Base-by-base conservation (phyloP, 2,797 vertebrate species). In the Sylvilagus floridanus region DNA sequence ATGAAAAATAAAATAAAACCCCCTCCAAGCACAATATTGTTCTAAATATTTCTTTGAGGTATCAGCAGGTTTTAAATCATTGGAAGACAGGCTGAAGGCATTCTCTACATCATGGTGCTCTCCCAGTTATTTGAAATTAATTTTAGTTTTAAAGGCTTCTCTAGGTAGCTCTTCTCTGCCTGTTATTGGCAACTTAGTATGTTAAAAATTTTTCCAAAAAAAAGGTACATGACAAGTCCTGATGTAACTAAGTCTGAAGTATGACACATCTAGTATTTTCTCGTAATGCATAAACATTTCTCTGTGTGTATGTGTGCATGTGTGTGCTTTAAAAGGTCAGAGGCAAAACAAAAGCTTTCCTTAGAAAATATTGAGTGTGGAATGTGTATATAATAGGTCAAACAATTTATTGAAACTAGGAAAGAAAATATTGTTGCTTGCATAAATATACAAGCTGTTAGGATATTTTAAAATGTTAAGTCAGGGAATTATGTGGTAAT, bases 1-100 rank as follows among this genome's bases (percentile, higher is more conserved):
- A 97, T 97, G 97, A 97, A 97, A 97, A 97, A 97, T 97, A 97
- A 97, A 97, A 97, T 97, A 97, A 97, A 97, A 92, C 95, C 86
- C 93, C 94, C 96, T 97, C 97, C 96, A 97, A 97, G 62, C 84
- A 97, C 96, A 97, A 97, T 97, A 97, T 97, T 97, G 93, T 96
- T 97, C 96, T 96, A 96, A 95, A 97, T 71, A 92, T 97, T 97
- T 98, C 94, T 96, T 63, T 97, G 97, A 97, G 69, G 66, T 47
- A 95, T 85, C 63, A 93, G 35, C 92, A 96, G 77, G 42, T 96
- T 97, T 91, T 84, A 96, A 97, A 93, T 92, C 76, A 14, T 16
- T 95, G 89, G 78, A 86, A 97, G 96, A 93, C 4, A 77, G 66
- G 87, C 88, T 77, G 42, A 91, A 92, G 94, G 90, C 57, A 88